Base-by-base conservation (phyloP, 2,888 invertebrate species). In the Agrypnus murinus region DNA sequence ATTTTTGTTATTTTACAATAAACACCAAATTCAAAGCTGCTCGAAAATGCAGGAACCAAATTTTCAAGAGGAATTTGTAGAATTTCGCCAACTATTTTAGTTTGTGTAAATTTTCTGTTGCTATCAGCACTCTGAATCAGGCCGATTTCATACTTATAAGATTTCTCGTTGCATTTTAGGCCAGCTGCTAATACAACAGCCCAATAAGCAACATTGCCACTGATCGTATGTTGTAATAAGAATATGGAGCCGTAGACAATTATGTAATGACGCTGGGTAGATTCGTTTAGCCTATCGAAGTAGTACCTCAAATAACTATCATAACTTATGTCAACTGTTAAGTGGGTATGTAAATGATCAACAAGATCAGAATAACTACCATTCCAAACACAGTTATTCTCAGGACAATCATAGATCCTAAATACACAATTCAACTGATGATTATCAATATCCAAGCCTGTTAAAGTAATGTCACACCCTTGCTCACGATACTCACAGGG, bases 401-500 rank as follows among this genome's bases (percentile, higher is more conserved):
- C 78, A 38, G 83, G 83, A 43, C 83, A 83, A 40, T 71, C 74
- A 64, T 78, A 79, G 0, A 81, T 81, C 60, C 78, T 80, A 45
- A 77, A 80, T 0, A 73, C 59, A 66, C 83, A 83, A 43, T 75
- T 67, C 63, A 70, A 69, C 74, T 83, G 82, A 48, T 83, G 83
- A 58, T 75, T 75, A 5, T 55, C 63, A 31, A 81, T 80, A 4
- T 79, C 77, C 25, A 36, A 69, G 7, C 75, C 77, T 48, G 75
- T 62, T 7, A 80, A 75, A 9, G 74, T 77, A 60, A 78, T 75
- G 53, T 75, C 70, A 69, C 83, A 83, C 0, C 83, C 83, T 14
- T 78, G 72, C 60, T 82, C 80, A 15, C 80, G 80, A 66, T 81
- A 81, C 17, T 75, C 65, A 69, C 84, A 84, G 5, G 83, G 79